Base-by-base conservation (phyloP, 2,113 vertebrate genomes). In the Amblyopsis rosae region DNA sequence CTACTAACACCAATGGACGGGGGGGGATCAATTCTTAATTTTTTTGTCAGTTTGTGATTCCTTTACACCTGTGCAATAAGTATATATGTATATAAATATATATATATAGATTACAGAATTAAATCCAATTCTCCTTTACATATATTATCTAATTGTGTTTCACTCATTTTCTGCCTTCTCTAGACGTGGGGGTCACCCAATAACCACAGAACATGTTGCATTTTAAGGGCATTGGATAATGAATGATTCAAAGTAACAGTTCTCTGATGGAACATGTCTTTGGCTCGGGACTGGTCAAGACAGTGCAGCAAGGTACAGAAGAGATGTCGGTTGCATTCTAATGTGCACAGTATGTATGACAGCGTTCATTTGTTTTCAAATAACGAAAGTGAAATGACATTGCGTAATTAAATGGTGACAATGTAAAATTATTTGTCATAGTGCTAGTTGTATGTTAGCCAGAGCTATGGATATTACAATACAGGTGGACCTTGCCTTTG, bases 191-290 rank as follows among this genome's bases (percentile, higher is more conserved):
- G 64, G 35, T 73, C 58, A 33, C 69, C 87, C 62, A 87, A 76
- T 79, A 86, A 90, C 71, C 81, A 85, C 82, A 74, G 87, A 61
- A 69, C 80, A 0, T 80, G 89, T 73, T 87, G 82, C 75, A 61
- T 88, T 62, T n/a, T 89, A 26, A 85, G 86, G 75, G 65, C 81
- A 55, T 76, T 88, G 6, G 90, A 93, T 69, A 88, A 70, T 33
- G 90, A 92, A 49, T 75, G 82, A 66, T 84, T 83, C 11, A 89
- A 93, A 19, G 91, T 90, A 12, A 90, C 90, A 0, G 82, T 90
- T 70, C 75, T 93, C 67, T 93, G 85, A 93, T 46, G 13, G 53
- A 35, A 57, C 41, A 62, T 54, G 17, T 15, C 13, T 33, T 56
- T 16, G 1, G 48, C 46, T n/a, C 60, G 45, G 48, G 65, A 79